Percentiles rank a stretch among this genome's conserved stretches.
These are phyloP conservation scores for Tachina lurida DNA, from an alignment of 2,888 invertebrate genomes.

Conservation along the genomic window DNA sequence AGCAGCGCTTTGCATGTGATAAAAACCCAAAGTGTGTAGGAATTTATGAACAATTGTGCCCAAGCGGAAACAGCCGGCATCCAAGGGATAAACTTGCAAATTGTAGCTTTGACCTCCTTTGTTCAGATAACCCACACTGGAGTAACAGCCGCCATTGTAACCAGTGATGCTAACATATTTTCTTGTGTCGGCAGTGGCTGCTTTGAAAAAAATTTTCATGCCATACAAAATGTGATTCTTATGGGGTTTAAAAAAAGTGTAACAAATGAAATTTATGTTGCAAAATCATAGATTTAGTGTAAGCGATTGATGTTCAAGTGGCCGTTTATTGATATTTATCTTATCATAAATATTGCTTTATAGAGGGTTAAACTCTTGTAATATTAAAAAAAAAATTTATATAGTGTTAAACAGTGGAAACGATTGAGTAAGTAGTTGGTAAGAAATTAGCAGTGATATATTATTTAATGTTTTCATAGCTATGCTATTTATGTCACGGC, in stretches of 20 bases:
- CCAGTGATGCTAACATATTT: constrained; percentile 78
- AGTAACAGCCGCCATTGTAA: constrained; percentile 87
- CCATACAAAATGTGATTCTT: constrained; percentile 86
- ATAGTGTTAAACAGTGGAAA: background rate
- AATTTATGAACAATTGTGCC: constrained; percentile 89
- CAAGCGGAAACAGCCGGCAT: constrained; percentile 79
- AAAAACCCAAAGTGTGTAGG: constrained; percentile 90
- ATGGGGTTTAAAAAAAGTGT: constrained; percentile 82
- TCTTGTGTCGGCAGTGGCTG: constrained; percentile 83
- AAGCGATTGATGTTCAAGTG: background rate
- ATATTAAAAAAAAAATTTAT: background rate
- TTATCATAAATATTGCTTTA: constrained; percentile 7
- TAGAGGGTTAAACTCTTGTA: background rate
- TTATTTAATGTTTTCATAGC: too few relatives aligned
- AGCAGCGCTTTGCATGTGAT: constrained; percentile 90
- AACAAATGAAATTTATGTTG: constrained; percentile 14
- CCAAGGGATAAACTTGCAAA: constrained; percentile 75
- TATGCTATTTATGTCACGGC: too few relatives aligned
- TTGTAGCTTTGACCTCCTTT: constrained; percentile 81
- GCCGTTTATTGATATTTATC: constrained; percentile 33
- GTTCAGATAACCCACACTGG: constrained; percentile 87
- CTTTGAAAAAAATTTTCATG: constrained; percentile 88
- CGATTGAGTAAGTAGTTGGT: too few relatives aligned
- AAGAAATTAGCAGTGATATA: too few relatives aligned
- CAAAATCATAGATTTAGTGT: background rate